These are phyloP conservation scores for Temnothorax curvispinosus DNA, from an alignment of 1,140 invertebrate species.

Conservation along the genomic window DNA sequence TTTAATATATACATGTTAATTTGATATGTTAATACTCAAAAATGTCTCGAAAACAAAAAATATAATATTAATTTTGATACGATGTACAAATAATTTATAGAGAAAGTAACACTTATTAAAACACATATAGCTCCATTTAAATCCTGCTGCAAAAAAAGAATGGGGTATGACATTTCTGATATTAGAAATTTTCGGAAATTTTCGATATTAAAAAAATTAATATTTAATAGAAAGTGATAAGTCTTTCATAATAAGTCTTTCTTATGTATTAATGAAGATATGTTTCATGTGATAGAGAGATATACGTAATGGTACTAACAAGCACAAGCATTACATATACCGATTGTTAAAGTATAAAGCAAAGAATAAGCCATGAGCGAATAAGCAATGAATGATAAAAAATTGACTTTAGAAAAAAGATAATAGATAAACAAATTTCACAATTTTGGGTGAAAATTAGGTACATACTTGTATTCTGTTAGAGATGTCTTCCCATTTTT, in stretches of 20 bases:
- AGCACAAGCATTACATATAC: constrained; percentile 78
- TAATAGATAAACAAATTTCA: constrained; percentile 36
- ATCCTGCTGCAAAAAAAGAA: constrained; percentile 51
- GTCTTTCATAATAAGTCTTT: background rate
- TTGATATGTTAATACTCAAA: background rate
- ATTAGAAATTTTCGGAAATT: constrained; percentile 11
- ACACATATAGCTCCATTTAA: constrained; percentile 41
- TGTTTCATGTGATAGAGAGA: constrained; percentile 50
- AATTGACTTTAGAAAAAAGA: constrained; percentile 62
- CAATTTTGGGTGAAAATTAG: constrained; percentile 34
- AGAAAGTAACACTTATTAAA: constrained; percentile 16
- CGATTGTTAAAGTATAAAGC: constrained; percentile 77
- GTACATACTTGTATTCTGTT: constrained; percentile 81
- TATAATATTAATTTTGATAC: background rate
- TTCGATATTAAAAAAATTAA: background rate
- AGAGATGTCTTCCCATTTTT: constrained; percentile 82
- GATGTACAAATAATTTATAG: background rate
- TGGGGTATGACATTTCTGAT: constrained; percentile 37
- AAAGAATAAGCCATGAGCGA: constrained; percentile 76
- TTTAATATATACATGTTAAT: constrained; percentile 20
- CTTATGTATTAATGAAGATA: constrained; percentile 23
- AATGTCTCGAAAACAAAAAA: constrained; percentile 9
- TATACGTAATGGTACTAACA: constrained; percentile 76
- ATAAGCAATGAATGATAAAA: constrained; percentile 77
- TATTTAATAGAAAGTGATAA: constrained; percentile 18